These are phyloP conservation scores for Sebastolobus alascanus DNA, from an alignment of 2,797 vertebrate genomes.

Conservation along the genomic window DNA sequence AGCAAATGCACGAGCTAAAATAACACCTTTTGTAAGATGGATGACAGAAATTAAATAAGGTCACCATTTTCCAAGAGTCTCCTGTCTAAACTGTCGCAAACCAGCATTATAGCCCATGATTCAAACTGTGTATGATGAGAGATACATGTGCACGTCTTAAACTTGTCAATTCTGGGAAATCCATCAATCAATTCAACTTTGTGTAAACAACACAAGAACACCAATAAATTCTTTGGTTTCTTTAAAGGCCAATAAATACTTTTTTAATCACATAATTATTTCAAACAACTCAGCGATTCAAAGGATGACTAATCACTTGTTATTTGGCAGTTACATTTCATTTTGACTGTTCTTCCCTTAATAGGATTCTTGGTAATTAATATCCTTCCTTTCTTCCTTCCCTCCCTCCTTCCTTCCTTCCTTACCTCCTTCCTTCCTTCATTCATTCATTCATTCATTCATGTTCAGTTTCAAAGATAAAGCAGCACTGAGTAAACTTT, in stretches of 20 bases:
- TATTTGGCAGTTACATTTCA: constrained; percentile 39
- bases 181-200: constrained; percentile 41
- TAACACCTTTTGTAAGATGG: constrained; percentile 57
- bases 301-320: constrained; percentile 26
- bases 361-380: neutral
- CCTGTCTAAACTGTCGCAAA: constrained; percentile 56
- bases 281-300: constrained; percentile 34
- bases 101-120: constrained; percentile 34
- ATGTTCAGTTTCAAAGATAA: too few relatives aligned
- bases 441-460: neutral
- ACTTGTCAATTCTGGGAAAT: constrained; percentile 48
- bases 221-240: neutral
- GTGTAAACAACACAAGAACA: constrained; percentile 28
- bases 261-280: constrained; percentile 31
- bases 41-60: constrained; percentile 65
- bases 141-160: constrained; percentile 13
- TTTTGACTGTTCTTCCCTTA: constrained; percentile 32
- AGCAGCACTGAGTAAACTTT: too few relatives aligned
- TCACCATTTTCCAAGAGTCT: constrained; percentile 45
- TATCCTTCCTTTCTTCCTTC: constrained; percentile 3
- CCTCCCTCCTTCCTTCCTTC: constrained; percentile 21
- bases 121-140: constrained; percentile 20
- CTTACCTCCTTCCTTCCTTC: too few relatives aligned
- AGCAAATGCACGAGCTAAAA: constrained; percentile 37
- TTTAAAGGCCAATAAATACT: constrained; percentile 4